Conservation (phyloP, 2,113 vertebrate species). For the Leiothrix lutea region DNA sequence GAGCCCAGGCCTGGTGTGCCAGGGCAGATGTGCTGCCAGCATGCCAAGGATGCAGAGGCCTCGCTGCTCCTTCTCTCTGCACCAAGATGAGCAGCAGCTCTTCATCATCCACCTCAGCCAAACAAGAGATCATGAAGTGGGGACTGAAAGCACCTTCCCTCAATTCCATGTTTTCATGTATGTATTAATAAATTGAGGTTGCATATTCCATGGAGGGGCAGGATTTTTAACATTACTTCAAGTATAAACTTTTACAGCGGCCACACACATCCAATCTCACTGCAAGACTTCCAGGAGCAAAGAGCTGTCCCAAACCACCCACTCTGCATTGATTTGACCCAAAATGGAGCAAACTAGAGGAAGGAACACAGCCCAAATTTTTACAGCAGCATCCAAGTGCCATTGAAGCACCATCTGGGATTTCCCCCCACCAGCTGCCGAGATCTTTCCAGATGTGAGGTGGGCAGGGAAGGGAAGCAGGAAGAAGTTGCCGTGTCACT, state of each 20-base stretch:
- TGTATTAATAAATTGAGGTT: neutral
- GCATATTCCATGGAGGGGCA: neutral
- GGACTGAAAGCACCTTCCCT: neutral
- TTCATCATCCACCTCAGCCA: neutral
- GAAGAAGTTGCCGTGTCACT: rapidly evolving
- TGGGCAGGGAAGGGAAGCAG: rapidly evolving
- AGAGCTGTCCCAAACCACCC: neutral
- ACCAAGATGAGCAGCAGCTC: neutral
- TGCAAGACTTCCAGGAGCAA: neutral
- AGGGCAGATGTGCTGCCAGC: neutral
- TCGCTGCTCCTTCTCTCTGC: rapidly evolving
- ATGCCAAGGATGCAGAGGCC: neutral
- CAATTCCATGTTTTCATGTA: neutral
- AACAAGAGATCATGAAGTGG: neutral
- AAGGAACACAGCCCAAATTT: rapidly evolving
- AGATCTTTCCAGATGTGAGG: neutral
- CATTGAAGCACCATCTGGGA: neutral
- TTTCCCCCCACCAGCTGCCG: neutral
- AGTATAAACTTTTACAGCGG: neutral
- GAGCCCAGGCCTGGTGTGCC: neutral
- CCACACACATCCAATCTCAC: neutral
- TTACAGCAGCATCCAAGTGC: neutral
- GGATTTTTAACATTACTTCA: neutral
- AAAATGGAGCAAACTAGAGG: neutral
- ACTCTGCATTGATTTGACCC: neutral